phyloP scores from a whole-genome alignment of 2,888 invertebrate genomes.

The Gastrophysa polygoni region DNA sequence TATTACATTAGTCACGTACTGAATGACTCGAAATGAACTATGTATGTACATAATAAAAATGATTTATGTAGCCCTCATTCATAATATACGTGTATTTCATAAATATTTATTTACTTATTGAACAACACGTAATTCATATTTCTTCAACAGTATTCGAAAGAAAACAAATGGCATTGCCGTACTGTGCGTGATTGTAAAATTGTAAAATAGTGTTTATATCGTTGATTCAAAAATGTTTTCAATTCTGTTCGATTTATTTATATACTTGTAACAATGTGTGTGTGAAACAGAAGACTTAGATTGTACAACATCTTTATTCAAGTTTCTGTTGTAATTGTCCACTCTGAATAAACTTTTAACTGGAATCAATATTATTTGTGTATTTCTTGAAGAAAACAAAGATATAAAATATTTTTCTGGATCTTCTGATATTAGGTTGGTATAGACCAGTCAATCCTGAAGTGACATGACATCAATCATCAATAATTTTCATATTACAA shows the following conservation, averaged over 20 bases:
- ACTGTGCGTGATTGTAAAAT: conserved; percentile 51
- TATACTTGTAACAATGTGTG: conserved; percentile 56
- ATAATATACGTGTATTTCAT: conserved; percentile 1
- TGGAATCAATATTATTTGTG: conserved; percentile 32
- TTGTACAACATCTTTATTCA: conserved; percentile 55
- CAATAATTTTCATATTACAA: too few relatives aligned
- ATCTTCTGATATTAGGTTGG: too few relatives aligned
- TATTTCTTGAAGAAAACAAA: too few relatives aligned
- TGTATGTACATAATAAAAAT: conserved; percentile 43
- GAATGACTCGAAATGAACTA: conserved; percentile 43
- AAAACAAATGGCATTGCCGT: conserved; percentile 35
- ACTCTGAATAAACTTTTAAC: conserved; percentile 55
- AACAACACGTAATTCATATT: not conserved
- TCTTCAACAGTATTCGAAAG: conserved; percentile 31
- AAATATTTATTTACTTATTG: not conserved
- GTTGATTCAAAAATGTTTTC: conserved; percentile 56
- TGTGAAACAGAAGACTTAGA: conserved; percentile 55
- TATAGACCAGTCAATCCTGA: too few relatives aligned
- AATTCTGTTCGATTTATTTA: conserved; percentile 57
- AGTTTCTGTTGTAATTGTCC: conserved; percentile 61
- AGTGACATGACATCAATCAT: too few relatives aligned
- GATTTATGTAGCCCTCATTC: conserved; percentile 23
- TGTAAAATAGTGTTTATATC: conserved; percentile 57
- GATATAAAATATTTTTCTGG: too few relatives aligned
- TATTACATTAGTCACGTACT: conserved; percentile 48